Evolutionary conservation across 2,113 vertebrate genomes (phyloP).

Genomic region (Pogonocichla stellata): DNA sequence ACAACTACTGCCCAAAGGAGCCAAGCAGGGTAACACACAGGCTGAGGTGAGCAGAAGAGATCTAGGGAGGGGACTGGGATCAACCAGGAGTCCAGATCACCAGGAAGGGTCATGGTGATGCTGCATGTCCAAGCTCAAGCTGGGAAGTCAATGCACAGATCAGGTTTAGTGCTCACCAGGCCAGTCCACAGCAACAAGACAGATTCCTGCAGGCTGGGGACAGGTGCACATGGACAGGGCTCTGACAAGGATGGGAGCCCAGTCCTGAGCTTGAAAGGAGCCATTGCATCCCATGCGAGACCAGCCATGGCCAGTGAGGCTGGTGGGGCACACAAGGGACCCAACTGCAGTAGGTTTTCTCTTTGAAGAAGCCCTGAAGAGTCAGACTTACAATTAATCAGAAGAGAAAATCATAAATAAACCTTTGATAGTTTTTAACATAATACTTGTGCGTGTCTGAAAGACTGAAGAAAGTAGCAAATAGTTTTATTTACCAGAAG

Average conservation of each 20-base stretch:
- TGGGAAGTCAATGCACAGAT: neutral
- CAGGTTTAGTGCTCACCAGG: neutral
- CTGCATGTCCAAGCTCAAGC: neutral
- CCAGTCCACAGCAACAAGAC: neutral
- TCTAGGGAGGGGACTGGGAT: neutral
- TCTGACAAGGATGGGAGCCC: neutral
- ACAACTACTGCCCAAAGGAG: neutral
- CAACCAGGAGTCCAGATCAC: neutral
- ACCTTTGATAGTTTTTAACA: neutral
- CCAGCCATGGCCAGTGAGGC: neutral
- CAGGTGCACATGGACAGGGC: neutral
- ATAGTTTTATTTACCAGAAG: neutral
- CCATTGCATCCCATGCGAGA: neutral
- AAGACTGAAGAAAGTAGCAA: neutral
- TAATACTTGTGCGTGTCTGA: neutral
- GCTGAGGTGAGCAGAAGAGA: neutral
- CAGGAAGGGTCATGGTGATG: neutral
- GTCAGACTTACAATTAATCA: neutral
- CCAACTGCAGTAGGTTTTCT: neutral
- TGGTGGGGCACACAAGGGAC: neutral
- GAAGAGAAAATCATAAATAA: neutral
- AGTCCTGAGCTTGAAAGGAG: neutral
- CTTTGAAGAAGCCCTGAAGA: neutral
- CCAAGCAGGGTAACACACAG: neutral
- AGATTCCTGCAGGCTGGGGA: neutral